A percentile compares a stretch with the other conserved stretches of the same genome.
These are phyloP conservation scores for Neotoma lepida DNA, from an alignment of 2,113 vertebrate species.

Conservation along the genomic window DNA sequence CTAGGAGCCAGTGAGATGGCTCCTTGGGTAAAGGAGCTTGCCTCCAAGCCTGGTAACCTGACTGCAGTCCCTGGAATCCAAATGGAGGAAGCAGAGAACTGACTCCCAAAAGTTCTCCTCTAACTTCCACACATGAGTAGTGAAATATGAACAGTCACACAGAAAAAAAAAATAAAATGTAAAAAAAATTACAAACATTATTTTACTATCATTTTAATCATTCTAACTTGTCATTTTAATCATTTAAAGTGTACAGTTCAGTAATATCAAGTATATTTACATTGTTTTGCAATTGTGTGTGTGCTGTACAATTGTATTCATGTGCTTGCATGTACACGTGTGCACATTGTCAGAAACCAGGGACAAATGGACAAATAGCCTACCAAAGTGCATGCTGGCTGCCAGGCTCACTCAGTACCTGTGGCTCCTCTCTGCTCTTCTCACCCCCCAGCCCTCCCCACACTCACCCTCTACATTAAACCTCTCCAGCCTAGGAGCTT, in stretches of 20 bases:
- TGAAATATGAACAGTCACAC: no score
- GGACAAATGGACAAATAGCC: not conserved
- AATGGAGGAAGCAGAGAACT: not conserved
- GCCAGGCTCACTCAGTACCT: not conserved
- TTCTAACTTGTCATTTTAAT: not conserved
- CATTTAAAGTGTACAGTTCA: not conserved
- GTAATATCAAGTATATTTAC: not conserved
- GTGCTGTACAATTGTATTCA: not conserved
- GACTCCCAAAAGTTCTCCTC: not conserved
- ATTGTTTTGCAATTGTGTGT: not conserved
- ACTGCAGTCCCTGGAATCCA: not conserved
- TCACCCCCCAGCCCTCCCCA: no score
- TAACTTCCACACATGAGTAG: not conserved
- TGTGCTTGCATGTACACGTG: not conserved
- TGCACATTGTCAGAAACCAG: not conserved
- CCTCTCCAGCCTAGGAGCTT: not conserved
- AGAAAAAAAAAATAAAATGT: not conserved
- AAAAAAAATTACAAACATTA: not conserved
- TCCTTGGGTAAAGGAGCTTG: not conserved
- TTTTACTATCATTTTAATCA: not conserved
- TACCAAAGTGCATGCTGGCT: not conserved
- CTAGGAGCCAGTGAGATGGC: not conserved
- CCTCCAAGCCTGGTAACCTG: not conserved
- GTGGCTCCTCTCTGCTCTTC: not conserved
- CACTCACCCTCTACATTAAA: no score